A percentile compares a stretch with the other conserved stretches of the same genome.
Evolutionary conservation across 2,888 invertebrate species (phyloP).

Genomic region (Cosmopolites sordidus): DNA sequence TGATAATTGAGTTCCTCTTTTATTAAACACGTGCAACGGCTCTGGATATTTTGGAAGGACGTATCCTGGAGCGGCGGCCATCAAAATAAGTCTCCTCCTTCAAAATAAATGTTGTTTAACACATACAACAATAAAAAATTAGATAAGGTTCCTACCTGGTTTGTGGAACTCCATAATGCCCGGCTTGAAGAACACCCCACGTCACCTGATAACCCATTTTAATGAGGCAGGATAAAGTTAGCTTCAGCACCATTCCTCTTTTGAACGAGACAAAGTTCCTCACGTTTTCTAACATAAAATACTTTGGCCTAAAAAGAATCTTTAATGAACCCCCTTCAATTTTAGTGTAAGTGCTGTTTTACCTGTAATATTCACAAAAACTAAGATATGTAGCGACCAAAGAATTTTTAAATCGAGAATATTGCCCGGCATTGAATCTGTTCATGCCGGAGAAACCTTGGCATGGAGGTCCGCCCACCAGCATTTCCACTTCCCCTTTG

Average conservation of each 20-base stretch:
- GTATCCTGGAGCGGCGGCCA: slow-evolving; percentile 79
- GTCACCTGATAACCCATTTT: slow-evolving; percentile 86
- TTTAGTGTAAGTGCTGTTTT: slow-evolving; percentile 6
- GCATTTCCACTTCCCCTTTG: slow-evolving; percentile 76
- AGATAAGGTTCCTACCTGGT: slow-evolving; percentile 10
- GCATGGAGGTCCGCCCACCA: slow-evolving; percentile 85
- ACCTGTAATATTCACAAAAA: slow-evolving; percentile 78
- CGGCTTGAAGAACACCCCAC: slow-evolving; percentile 82
- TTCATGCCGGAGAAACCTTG: slow-evolving; percentile 91
- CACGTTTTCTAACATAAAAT: slow-evolving; percentile 81
- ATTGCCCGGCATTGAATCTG: slow-evolving; percentile 77
- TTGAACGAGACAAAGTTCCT: slow-evolving; percentile 83
- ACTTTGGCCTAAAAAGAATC: slow-evolving; percentile 57
- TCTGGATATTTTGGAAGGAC: slow-evolving; percentile 72
- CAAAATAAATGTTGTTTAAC: slow-evolving; percentile 46
- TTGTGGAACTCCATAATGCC: slow-evolving; percentile 62
- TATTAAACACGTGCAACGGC: slow-evolving; percentile 73
- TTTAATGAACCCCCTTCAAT: not conserved
- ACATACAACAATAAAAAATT: not conserved
- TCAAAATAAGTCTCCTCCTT: slow-evolving; percentile 64
- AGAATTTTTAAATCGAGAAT: slow-evolving; percentile 82
- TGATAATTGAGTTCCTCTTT: slow-evolving; percentile 59
- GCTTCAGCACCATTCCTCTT: slow-evolving; percentile 72
- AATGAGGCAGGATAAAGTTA: slow-evolving; percentile 69
- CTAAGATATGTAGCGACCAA: slow-evolving; percentile 76